Conservation (phyloP, 1,140 invertebrate genomes). For the Dendrolimus kikuchii region DNA sequence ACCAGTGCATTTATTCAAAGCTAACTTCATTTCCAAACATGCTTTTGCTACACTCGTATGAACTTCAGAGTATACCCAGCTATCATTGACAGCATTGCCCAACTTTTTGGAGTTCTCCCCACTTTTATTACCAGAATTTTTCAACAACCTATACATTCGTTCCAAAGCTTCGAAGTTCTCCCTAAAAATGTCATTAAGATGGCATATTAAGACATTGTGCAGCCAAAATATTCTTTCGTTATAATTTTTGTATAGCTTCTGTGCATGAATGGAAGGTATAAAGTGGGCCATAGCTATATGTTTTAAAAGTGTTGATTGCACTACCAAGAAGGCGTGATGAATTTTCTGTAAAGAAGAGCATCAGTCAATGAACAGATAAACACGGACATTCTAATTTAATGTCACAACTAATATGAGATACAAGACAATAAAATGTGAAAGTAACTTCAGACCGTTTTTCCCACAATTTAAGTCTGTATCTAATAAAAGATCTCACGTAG, state of each 20-base stretch:
- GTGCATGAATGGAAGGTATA: slow-evolving; percentile 23
- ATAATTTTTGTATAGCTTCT: slow-evolving; percentile 47
- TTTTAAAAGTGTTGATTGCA: slow-evolving; percentile 61
- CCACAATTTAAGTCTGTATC: no score
- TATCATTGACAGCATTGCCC: slow-evolving; percentile 32
- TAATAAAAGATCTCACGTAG: no score
- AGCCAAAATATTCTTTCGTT: slow-evolving; percentile 64
- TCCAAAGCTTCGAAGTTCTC: slow-evolving; percentile 45
- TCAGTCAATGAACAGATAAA: no score
- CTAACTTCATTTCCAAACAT: slow-evolving; percentile 50
- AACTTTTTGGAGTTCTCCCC: slow-evolving; percentile 29
- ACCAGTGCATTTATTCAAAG: slow-evolving; percentile 40
- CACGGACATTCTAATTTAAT: no score
- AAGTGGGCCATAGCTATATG: slow-evolving; percentile 56
- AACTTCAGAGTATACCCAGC: slow-evolving; percentile 52
- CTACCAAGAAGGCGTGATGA: slow-evolving; percentile 60
- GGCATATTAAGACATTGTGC: slow-evolving; percentile 37
- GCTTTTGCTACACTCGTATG: slow-evolving; percentile 49
- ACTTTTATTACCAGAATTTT: slow-evolving; percentile 45
- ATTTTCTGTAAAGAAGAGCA: slow-evolving; percentile 52
- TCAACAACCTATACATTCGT: slow-evolving; percentile 55
- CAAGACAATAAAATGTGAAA: no score
- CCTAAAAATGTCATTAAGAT: slow-evolving; percentile 39
- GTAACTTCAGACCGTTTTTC: no score
- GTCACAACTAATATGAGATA: no score